Base-by-base conservation (phyloP, 2,113 vertebrate species). In the Melanostigma gelatinosum region DNA sequence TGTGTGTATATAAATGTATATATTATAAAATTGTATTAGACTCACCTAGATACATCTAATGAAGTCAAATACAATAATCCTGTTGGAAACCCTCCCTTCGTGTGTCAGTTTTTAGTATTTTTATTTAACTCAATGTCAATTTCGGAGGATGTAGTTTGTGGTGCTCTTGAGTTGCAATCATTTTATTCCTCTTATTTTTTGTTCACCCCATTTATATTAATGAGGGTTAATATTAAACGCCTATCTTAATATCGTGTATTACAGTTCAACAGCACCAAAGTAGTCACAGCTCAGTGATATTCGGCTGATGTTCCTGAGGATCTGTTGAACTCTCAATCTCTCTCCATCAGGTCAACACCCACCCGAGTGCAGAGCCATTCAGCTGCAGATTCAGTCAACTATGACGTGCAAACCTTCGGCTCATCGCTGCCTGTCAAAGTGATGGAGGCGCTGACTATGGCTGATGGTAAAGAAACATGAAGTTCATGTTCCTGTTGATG, bases 401-500 rank as follows among this genome's bases (percentile, higher is more conserved):
- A 97, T 16, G 96, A 98, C 8, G 96, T 99, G 38, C 96, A 96
- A 81, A 94, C 94, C 0, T 99, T 97, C 87, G 98, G 98, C 42
- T 97, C 97, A 0, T 96, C 97, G 72, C 95, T 99, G 15, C 98
- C 98, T 1, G 97, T 99, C 74, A 98, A 97, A 87, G 95, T 99
- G 79, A 97, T 99, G 97, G 98, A 99, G 92, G 97, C 96, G 0
- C 91, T 99, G 75, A 96, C 96, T 0, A 93, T 95, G 93, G 94
- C 96, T 58, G 94, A 96, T 18, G 96, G 98, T 99, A 92, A 83
- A 57, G n/a, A 7, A 40, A 57, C 11, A 55, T 55, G 0, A 24
- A 55, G 10, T n/a, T 8, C 27, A 6, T 55, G 20, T 16, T 46
- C 12, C 16, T 16, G 15, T 55, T 13, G 4, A 4, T 58, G 62